A percentile compares a stretch with the other conserved stretches of the same genome.
Evolutionary conservation across 2,797 vertebrate species (phyloP).

Genomic region (Cirrhinus mrigala): DNA sequence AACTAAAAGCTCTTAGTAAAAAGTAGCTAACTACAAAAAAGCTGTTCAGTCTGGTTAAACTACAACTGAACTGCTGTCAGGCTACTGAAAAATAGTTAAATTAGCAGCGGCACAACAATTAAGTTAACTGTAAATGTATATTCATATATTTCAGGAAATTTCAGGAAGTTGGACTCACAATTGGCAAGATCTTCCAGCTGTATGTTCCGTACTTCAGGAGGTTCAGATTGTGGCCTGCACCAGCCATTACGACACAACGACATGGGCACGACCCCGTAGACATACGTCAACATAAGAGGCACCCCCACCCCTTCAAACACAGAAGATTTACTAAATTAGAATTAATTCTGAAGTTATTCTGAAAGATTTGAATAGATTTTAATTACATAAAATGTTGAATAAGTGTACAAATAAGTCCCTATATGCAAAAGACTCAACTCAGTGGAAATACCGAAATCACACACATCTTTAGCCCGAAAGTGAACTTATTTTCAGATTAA

Average conservation of each 20-base stretch:
- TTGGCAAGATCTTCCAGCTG: slow-evolving; percentile 86
- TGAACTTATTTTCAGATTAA: slow-evolving; percentile 10
- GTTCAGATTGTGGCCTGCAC: slow-evolving; percentile 80
- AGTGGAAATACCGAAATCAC: not conserved
- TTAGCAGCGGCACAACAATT: not conserved
- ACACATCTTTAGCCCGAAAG: not conserved
- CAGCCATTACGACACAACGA: slow-evolving; percentile 85
- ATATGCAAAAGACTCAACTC: not conserved
- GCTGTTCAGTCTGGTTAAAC: not conserved
- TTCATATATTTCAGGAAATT: not conserved
- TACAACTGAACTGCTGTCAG: not conserved
- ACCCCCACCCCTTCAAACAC: slow-evolving; percentile 81
- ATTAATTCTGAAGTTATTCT: not conserved
- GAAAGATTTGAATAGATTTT: not conserved
- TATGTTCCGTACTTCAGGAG: slow-evolving; percentile 74
- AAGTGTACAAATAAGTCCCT: not conserved
- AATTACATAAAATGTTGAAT: not conserved
- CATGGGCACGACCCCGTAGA: slow-evolving; percentile 87
- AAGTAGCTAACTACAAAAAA: not conserved
- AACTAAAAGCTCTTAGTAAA: not conserved
- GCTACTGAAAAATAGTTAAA: not conserved
- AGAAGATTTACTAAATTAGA: not conserved
- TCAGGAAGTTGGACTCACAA: slow-evolving; percentile 73
- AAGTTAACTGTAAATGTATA: not conserved
- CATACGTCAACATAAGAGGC: slow-evolving; percentile 87